Base-by-base conservation (phyloP, 2,113 vertebrate genomes). In the Phycodurus eques region DNA sequence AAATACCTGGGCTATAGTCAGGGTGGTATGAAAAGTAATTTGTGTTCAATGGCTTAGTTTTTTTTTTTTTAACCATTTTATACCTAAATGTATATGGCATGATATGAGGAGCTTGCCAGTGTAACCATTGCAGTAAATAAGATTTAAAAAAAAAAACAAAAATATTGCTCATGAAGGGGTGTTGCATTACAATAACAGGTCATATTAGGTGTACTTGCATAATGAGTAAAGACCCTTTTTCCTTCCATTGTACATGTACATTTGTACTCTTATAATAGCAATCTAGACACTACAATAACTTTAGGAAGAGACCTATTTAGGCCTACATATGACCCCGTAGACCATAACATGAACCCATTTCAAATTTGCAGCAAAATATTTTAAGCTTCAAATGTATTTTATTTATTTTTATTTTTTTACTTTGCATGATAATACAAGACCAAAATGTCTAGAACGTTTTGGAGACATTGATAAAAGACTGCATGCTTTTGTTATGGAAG, bases 391-490 rank as follows among this genome's bases (percentile, higher is more conserved):
- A 59, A 27, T 59, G 57, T 5, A 31, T 12, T 47, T 10, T 47
- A 59, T 59, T 7, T n/a, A n/a, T n/a, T n/a, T n/a, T 15, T 44
- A 27, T 27, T 12, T 43, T 3, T 1, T 27, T 35, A 47, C 19
- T 53, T 67, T 49, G 7, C 33, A 27, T 17, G 31, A 54, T 3
- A 27, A 56, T 27, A 15, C n/a, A 66, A 77, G 63, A 1, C 9
- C n/a, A 71, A 62, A 67, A 8, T 15, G 0, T 33, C 27, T 65
- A n/a, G 61, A 73, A 10, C 44, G 43, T 39, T 43, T 66, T 44
- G 11, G 62, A 33, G n/a, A 60, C 20, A 47, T 15, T 13, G 5
- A 61, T 53, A 76, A 8, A 75, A 74, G 20, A 33, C 44, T 49
- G 42, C 31, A 54, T 31, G 17, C n/a, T 64, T n/a, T 8, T 54